Evolutionary conservation across 2,113 vertebrate species (phyloP), one percentile per base, ranked within the genome.

Genomic region (Oreochromis niloticus): DNA sequence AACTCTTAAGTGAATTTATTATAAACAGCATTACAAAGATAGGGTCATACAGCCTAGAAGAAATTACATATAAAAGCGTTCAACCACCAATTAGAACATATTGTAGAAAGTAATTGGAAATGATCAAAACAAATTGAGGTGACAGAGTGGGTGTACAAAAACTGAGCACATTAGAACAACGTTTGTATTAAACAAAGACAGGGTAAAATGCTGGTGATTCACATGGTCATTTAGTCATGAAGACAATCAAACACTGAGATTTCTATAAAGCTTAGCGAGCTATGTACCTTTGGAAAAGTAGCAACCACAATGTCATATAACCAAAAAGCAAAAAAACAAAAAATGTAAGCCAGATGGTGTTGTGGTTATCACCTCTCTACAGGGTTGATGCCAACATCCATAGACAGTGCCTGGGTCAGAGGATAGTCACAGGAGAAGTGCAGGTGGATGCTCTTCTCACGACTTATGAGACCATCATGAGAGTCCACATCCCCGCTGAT

Each of bases 331-430:
- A 2, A 9, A 19, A 61, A 61, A 4, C 2, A 5, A 30, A 30
- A 6, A 36, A 36, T 36, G 6, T 6, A 61, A 17, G 24, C 14
- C 7, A 27, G 55, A 54, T 52, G 4, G 5, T 61, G 6, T 27
- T 56, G 16, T 36, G 8, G 16, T 63, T 10, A 14, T 83, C 30
- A 96, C 95, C 95, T 95, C 30, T 91, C 93, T 5, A 95, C 14
- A n/a, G 95, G 93, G 1, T 94, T 92, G 61, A 95, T 91, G 75
- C 55, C 88, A n/a, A 94, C 34, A 27, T 41, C n/a, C 92, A 90
- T 85, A 22, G 88, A 90, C 61, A 93, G 32, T 11, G 80, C 89
- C 75, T 92, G 85, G 19, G 54, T 55, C 56, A 94, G 68, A 50
- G 87, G 89, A 6, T 93, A 94, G 5, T 14, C 66, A 46, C 94